phyloP scores from a whole-genome alignment of 1,140 invertebrate species.

The Drosophila oshimai region DNA sequence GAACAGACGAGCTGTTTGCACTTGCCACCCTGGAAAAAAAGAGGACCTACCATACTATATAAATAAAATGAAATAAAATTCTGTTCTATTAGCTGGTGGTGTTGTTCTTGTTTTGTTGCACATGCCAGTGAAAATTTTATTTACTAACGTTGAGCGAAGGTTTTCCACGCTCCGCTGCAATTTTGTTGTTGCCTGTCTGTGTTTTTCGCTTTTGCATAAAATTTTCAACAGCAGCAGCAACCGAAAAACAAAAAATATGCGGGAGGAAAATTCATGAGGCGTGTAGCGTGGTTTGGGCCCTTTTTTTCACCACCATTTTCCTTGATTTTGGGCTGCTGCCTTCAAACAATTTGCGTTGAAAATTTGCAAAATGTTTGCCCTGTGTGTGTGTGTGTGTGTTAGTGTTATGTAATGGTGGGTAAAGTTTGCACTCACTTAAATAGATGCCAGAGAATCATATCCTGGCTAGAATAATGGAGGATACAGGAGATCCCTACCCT shows the following conservation, averaged over 20 bases:
- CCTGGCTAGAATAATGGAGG: conserved; percentile 50
- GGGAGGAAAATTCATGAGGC: conserved; percentile 46
- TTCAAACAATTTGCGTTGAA: conserved; percentile 72
- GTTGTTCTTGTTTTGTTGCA: conserved; percentile 27
- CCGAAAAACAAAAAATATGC: conserved; percentile 12
- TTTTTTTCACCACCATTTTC: conserved; percentile 8
- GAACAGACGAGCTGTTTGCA: conserved; percentile 41
- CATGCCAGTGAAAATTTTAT: conserved; percentile 61
- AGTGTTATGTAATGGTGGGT: conserved; percentile 51
- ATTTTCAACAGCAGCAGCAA: conserved; percentile 40
- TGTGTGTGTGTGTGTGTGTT: conserved; percentile 22
- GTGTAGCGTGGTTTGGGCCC: conserved; percentile 9
- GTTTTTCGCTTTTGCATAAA: conserved; percentile 58
- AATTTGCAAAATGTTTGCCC: conserved; percentile 72
- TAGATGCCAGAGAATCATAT: conserved; percentile 65
- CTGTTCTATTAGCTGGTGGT: conserved; percentile 11
- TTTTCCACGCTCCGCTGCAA: conserved; percentile 11
- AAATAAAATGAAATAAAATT: conserved; percentile 18
- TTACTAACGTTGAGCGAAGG: conserved; percentile 50
- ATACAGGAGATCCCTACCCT: background rate
- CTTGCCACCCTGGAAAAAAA: conserved; percentile 11
- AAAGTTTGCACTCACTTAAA: conserved; percentile 76
- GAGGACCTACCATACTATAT: conserved; percentile 11
- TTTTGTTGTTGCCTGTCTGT: conserved; percentile 20
- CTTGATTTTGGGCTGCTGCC: conserved; percentile 20